Conservation (phyloP, 37 sponge, comb jelly and placozoan genomes). For the Diacarnus erythraeanus region DNA sequence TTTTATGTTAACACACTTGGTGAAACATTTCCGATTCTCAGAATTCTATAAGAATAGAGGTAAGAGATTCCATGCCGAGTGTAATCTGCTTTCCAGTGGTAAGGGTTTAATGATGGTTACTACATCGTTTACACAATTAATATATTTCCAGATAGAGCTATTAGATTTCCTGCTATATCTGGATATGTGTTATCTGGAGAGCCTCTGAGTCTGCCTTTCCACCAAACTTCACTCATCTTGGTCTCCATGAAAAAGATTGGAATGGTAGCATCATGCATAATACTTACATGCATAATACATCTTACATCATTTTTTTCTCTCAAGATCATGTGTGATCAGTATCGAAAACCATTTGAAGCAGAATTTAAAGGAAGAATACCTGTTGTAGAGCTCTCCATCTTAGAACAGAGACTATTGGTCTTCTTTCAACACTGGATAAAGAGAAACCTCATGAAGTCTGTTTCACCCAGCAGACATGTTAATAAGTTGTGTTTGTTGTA, state of each 20-base stretch:
- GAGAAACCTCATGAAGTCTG: conserved; percentile 17
- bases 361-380: conserved; percentile 3
- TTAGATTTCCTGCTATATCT: conserved; percentile 12
- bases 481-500: background rate
- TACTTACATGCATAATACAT: too few relatives aligned
- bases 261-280: conserved; percentile 19
- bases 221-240: conserved; percentile 13
- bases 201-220: conserved; percentile 12
- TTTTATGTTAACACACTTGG: too few relatives aligned
- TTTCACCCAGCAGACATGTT: conserved; percentile 33
- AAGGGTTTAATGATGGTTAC: background rate
- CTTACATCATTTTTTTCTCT: background rate
- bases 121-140: too few relatives aligned
- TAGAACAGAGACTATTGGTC: conserved; percentile 24
- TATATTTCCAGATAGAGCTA: conserved; percentile 39
- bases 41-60: conserved; percentile 34
- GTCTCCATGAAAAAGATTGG: conserved; percentile 21
- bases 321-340: conserved; percentile 35
- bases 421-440: conserved; percentile 14
- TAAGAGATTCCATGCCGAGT: conserved; percentile 20
- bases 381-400: conserved; percentile 29
- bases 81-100: conserved; percentile 11
- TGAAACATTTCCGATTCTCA: background rate
- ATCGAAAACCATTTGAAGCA: conserved; percentile 30
- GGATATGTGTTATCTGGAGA: conserved; percentile 5